Percentiles rank a stretch among this genome's conserved stretches.
Conservation (phyloP, 2,797 vertebrate species). For the Acipenser oxyrinchus region DNA sequence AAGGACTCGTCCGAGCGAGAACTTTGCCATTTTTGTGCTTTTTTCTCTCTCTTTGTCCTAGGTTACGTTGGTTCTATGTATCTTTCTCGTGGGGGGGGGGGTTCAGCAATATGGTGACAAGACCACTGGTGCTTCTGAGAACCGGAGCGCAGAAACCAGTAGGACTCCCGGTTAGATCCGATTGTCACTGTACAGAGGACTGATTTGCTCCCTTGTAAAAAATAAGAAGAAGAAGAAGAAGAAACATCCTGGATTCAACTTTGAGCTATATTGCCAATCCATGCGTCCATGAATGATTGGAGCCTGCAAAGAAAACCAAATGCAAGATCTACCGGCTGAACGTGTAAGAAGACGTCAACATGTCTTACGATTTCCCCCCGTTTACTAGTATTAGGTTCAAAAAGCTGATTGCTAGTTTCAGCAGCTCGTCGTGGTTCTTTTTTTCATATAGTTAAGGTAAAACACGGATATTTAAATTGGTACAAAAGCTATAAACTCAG, state of each 20-base stretch:
- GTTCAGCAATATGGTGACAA: conserved; percentile 48
- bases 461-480: conserved; percentile 8
- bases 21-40: conserved; percentile 53
- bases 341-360: conserved; percentile 3
- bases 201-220: conserved; percentile 14
- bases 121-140: not conserved
- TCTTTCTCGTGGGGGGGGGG: conserved; percentile 34
- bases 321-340: conserved; percentile 23
- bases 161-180: conserved; percentile 17
- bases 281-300: conserved; percentile 12
- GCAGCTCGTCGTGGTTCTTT: conserved; percentile 20
- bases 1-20: conserved; percentile 73
- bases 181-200: conserved; percentile 19
- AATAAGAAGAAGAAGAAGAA: conserved; percentile 12
- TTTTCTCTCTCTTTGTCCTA: conserved; percentile 27
- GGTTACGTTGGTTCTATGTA: conserved; percentile 31
- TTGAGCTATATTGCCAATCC: conserved; percentile 26
- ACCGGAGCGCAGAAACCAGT: conserved; percentile 29
- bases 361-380: conserved; percentile 8
- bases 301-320: conserved; percentile 7
- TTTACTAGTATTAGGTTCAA: no score
- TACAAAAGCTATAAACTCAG: not conserved
- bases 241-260: conserved; percentile 23
- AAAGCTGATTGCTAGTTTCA: no score
- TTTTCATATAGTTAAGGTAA: conserved; percentile 13